Conservation (phyloP, 92 coral and sea anemone species). For the Paragorgia papillata region DNA sequence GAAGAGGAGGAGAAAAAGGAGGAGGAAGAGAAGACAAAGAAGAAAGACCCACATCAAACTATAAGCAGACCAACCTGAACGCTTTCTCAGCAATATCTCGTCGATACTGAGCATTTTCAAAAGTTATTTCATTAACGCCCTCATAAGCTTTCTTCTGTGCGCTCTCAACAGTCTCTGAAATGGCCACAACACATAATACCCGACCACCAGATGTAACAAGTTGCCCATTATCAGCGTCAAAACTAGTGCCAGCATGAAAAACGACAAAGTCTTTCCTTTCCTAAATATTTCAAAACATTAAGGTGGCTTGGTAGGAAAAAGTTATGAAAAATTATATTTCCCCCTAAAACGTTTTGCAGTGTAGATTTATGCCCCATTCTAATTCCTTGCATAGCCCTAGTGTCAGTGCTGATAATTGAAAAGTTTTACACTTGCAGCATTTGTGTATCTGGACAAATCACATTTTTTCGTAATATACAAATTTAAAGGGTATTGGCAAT, state of each 20-base stretch:
- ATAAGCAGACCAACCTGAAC: conserved; percentile 52
- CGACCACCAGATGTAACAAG: conserved; percentile 92
- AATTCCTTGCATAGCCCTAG: too few relatives aligned
- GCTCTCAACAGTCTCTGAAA: conserved; percentile 62
- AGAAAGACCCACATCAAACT: too few relatives aligned
- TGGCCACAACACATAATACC: conserved; percentile 80
- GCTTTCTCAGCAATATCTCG: conserved; percentile 83
- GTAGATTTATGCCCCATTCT: too few relatives aligned
- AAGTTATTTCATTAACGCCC: conserved; percentile 62
- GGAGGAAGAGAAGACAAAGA: too few relatives aligned
- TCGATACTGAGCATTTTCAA: conserved; percentile 84
- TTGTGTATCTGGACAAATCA: too few relatives aligned
- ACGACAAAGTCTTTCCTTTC: conserved; percentile 52
- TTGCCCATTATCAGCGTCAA: conserved; percentile 39
- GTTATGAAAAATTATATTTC: too few relatives aligned
- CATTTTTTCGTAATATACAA: too few relatives aligned
- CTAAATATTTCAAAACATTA: conserved; percentile 3
- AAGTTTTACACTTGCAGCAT: too few relatives aligned
- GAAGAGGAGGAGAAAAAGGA: too few relatives aligned
- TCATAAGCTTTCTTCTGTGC: conserved; percentile 79
- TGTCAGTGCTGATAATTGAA: too few relatives aligned
- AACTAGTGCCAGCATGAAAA: conserved; percentile 91
- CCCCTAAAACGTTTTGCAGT: too few relatives aligned
- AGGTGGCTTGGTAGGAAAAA: background rate
- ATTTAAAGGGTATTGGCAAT: too few relatives aligned